phyloP scores from a whole-genome alignment of 2,113 vertebrate genomes.

The Albula goreensis region DNA sequence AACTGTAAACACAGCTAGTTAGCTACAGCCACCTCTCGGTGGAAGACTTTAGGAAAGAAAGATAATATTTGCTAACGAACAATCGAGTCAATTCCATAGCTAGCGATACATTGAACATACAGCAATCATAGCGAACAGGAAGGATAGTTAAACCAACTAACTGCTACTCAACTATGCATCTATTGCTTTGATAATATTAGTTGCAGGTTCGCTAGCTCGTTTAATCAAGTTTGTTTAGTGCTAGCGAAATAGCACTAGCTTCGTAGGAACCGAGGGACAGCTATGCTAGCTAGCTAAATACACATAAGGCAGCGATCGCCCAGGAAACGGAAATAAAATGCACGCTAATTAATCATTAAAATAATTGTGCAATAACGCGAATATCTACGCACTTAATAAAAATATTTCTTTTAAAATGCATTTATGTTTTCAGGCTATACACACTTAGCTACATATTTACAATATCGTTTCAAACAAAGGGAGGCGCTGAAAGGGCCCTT shows the following conservation, averaged over 20 bases:
- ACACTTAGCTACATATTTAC: not conserved
- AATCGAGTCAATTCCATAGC: not conserved
- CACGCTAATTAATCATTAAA: not conserved
- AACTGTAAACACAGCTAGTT: not conserved
- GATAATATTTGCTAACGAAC: not conserved
- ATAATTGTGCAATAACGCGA: not conserved
- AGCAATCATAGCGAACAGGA: not conserved
- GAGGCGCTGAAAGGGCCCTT: slow-evolving; percentile 12
- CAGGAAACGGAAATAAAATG: slow-evolving; percentile 36
- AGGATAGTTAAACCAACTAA: not conserved
- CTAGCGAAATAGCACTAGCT: not conserved
- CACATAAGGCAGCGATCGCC: slow-evolving; percentile 10
- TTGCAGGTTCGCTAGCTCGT: not conserved
- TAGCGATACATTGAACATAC: not conserved
- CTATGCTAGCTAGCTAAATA: not conserved
- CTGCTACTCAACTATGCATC: not conserved
- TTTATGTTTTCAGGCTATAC: not conserved
- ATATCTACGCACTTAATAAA: not conserved
- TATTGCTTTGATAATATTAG: not conserved
- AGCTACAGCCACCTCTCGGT: not conserved
- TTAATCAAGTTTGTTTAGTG: not conserved
- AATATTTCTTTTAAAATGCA: not conserved
- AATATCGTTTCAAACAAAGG: slow-evolving; percentile 29
- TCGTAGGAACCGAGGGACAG: not conserved
- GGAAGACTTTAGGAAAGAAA: not conserved